Evolutionary conservation across 2,797 vertebrate species (phyloP), one percentile per base, ranked within the genome.

Genomic region (Rhinophrynus dorsalis): DNA sequence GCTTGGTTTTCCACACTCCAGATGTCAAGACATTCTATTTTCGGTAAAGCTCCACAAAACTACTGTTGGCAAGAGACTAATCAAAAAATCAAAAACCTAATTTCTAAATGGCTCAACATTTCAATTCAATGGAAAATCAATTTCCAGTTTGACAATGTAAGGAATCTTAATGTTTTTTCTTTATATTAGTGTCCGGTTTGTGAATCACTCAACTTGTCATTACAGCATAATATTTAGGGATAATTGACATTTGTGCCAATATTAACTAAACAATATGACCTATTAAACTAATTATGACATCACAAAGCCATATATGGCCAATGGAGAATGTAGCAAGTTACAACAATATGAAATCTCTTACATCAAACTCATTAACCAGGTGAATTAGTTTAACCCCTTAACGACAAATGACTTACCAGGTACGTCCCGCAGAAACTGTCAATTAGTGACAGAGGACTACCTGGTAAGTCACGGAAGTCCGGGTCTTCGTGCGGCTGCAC

Each of bases 61-160:
- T 44, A 38, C 26, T 42, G 37, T 30, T 44, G 57, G 29, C 27
- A 52, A 12, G 67, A 54, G 50, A 32, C 21, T 33, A 61, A 61
- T 52, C 35, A 60, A 17, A 29, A 24, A 45, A 67, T 67, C 55
- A 50, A 24, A 52, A 20, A 52, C 42, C 52, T 17, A 40, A 17
- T 51, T 27, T 58, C 35, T 20, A 52, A 23, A 17, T 65, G 26
- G 17, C 11, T 8, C 50, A 10, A 23, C 24, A 58, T 21, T 63
- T 20, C n/a, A 21, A 23, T 50, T n/a, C 44, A 47, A 58, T 72
- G 60, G 61, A 66, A 72, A 66, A 63, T 58, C 55, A 3, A 38
- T 42, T 3, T 15, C n/a, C 35, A 59, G 51, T 66, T 58, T 32
- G 42, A 67, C 67, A n/a, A 23, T 57, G 2, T 13, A 26, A 24